These are phyloP conservation scores for Okamejei kenojei DNA, from an alignment of 2,797 vertebrate species.

Conservation along the genomic window DNA sequence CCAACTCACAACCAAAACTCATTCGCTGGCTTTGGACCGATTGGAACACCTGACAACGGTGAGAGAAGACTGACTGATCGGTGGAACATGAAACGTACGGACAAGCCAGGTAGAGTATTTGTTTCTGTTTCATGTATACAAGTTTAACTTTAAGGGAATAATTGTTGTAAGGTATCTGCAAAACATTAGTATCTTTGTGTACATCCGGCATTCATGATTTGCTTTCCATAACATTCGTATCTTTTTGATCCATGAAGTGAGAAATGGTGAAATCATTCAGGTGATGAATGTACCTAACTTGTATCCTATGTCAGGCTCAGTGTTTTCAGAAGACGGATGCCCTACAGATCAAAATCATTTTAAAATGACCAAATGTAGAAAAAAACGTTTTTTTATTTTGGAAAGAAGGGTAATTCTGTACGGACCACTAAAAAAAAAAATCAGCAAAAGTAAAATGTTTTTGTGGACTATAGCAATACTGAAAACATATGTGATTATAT, in stretches of 20 bases:
- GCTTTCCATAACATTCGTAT: neutral
- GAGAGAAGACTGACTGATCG: slow-evolving; percentile 80
- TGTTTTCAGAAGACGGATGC: neutral
- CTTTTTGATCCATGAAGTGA: neutral
- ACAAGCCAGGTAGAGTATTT: slow-evolving; percentile 71
- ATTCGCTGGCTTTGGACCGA: slow-evolving; percentile 93
- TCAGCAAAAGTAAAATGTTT: neutral
- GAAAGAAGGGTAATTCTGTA: too few relatives aligned
- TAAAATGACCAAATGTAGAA: neutral
- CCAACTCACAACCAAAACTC: slow-evolving; percentile 89
- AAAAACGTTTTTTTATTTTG: too few relatives aligned
- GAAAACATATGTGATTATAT: neutral
- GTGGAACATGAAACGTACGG: slow-evolving; percentile 72
- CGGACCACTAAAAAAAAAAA: too few relatives aligned
- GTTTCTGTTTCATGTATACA: neutral
- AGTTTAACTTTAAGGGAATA: neutral
- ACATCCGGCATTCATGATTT: neutral
- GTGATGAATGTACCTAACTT: neutral
- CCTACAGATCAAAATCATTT: neutral
- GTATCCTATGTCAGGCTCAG: neutral
- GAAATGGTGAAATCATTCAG: neutral
- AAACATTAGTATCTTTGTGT: neutral
- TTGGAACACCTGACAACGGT: slow-evolving; percentile 85
- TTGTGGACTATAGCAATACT: neutral
- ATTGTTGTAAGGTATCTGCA: neutral